Conservation (phyloP, 2,113 vertebrate genomes). For the Neomonachus schauinslandi region DNA sequence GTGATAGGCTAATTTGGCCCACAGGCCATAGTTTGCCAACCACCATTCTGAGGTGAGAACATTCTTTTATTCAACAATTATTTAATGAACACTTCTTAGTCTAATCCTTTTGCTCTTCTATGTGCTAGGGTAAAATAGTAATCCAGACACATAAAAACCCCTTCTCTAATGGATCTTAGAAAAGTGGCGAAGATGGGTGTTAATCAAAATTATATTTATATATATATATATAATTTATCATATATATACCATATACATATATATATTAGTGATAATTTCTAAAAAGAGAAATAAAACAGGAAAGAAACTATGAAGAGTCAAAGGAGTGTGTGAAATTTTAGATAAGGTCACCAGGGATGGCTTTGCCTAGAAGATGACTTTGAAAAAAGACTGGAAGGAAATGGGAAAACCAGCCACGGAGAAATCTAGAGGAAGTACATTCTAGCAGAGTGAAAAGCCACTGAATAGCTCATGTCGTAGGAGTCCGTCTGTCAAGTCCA, state of each 20-base stretch:
- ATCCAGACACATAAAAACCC: neutral
- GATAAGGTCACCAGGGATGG: neutral
- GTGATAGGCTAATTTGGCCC: conserved; percentile 15
- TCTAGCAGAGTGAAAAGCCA: neutral
- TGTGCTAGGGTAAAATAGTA: neutral
- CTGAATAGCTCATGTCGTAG: neutral
- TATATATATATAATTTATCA: neutral
- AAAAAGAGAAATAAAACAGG: conserved; percentile 12
- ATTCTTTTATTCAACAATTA: neutral
- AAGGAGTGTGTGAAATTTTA: neutral
- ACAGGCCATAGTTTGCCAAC: conserved; percentile 16
- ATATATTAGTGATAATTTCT: neutral
- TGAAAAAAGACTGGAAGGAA: neutral
- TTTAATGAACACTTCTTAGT: neutral
- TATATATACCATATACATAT: neutral
- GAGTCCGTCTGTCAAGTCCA: neutral
- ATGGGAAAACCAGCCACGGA: neutral
- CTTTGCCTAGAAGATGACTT: neutral
- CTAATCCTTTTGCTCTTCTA: conserved; percentile 19
- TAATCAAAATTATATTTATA: neutral
- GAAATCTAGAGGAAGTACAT: neutral
- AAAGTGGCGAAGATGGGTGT: neutral
- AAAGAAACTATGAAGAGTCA: neutral
- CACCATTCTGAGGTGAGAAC: neutral
- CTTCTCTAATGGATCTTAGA: neutral